These are phyloP conservation scores for Catocala fraxini DNA, from an alignment of 2,888 invertebrate species.

Conservation along the genomic window DNA sequence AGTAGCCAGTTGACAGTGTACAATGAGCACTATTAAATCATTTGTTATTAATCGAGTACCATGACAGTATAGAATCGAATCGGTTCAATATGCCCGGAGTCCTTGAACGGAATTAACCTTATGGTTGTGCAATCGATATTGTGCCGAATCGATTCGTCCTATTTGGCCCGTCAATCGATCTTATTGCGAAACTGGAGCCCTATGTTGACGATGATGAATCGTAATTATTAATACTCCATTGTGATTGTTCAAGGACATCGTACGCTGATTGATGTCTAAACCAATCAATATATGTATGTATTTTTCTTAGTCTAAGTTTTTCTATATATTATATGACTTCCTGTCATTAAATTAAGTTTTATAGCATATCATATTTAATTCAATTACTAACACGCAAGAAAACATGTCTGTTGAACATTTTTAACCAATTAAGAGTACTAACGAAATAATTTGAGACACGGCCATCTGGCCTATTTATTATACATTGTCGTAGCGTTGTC, in stretches of 20 bases:
- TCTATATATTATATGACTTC: slow-evolving; percentile 21
- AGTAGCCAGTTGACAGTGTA: slow-evolving; percentile 58
- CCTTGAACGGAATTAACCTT: slow-evolving; percentile 80
- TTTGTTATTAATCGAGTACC: slow-evolving; percentile 68
- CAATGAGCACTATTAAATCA: slow-evolving; percentile 69
- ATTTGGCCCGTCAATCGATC: slow-evolving; percentile 69
- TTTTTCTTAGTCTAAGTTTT: slow-evolving; percentile 5
- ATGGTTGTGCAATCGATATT: slow-evolving; percentile 73
- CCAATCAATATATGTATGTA: slow-evolving; percentile 25
- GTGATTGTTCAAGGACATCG: slow-evolving; percentile 60
- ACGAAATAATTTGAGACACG: slow-evolving; percentile 28
- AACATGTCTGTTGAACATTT: slow-evolving; percentile 23
- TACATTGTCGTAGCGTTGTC: slow-evolving; percentile 59
- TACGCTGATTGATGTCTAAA: slow-evolving; percentile 49
- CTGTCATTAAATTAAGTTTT: slow-evolving; percentile 24
- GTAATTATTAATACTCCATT: slow-evolving; percentile 67
- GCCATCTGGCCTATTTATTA: slow-evolving; percentile 45
- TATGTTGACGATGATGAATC: slow-evolving; percentile 68
- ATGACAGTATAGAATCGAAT: slow-evolving; percentile 63
- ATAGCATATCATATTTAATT: slow-evolving; percentile 27
- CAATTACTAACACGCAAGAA: slow-evolving; percentile 15
- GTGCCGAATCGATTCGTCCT: slow-evolving; percentile 72
- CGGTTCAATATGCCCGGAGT: slow-evolving; percentile 65
- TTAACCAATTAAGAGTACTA: slow-evolving; percentile 23
- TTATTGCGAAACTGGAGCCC: slow-evolving; percentile 69